Percentiles rank a stretch among this genome's conserved stretches.
phyloP scores from a whole-genome alignment of 2,797 vertebrate genomes.

The Erethizon dorsatum region DNA sequence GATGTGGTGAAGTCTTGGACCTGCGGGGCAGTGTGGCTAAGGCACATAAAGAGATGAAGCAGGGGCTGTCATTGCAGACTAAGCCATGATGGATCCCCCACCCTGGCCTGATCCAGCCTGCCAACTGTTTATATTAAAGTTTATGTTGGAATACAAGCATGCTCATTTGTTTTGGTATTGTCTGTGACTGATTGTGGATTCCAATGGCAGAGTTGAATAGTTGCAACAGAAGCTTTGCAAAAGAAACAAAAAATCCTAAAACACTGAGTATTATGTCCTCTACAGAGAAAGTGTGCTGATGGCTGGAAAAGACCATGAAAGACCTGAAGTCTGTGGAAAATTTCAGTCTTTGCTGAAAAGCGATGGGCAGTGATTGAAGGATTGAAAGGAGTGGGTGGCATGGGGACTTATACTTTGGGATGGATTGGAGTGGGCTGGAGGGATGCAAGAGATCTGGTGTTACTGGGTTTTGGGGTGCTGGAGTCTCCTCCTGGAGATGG shows the following conservation, averaged over 20 bases:
- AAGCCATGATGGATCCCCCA: neutral
- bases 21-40: neutral
- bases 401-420: neutral
- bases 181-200: neutral
- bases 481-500: neutral
- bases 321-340: neutral
- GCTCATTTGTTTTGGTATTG: neutral
- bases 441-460: neutral
- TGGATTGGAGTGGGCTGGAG: too few species aligned
- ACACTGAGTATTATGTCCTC: neutral
- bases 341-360: neutral
- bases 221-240: neutral
- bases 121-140: neutral
- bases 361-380: neutral
- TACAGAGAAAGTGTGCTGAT: neutral
- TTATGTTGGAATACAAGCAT: neutral
- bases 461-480: neutral
- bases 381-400: neutral
- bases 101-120: neutral
- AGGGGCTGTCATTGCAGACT: neutral
- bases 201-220: neutral
- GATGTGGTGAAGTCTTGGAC: neutral
- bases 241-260: neutral
- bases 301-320: neutral
- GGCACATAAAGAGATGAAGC: neutral